Conservation (phyloP, 2,797 vertebrate genomes). For the Vultur gryphus region DNA sequence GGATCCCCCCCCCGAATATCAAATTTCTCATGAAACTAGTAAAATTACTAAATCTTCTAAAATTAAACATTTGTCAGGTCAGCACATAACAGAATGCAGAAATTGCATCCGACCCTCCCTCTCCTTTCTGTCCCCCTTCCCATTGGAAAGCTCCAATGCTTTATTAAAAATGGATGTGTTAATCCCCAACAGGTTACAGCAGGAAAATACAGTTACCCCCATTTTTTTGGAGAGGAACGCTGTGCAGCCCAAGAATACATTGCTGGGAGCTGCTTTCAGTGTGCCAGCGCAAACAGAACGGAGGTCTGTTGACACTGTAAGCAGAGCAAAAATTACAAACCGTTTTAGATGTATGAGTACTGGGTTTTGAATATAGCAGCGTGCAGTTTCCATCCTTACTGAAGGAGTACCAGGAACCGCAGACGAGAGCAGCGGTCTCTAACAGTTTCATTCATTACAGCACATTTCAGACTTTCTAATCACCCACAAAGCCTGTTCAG, state of each 20-base stretch:
- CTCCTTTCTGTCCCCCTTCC: not conserved
- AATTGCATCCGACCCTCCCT: fast-evolving
- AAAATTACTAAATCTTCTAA: not conserved
- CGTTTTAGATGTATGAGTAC: fast-evolving
- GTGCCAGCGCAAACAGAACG: not conserved
- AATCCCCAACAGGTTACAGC: not conserved
- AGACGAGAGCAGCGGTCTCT: fast-evolving
- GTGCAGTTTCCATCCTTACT: not conserved
- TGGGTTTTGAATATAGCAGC: fast-evolving
- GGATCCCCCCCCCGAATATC: not conserved
- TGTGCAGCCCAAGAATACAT: fast-evolving
- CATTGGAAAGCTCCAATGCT: fast-evolving
- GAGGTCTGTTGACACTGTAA: fast-evolving
- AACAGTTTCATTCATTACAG: not conserved
- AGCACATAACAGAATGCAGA: fast-evolving
- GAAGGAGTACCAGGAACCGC: not conserved
- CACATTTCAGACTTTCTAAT: not conserved
- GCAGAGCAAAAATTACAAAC: not conserved
- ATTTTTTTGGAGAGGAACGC: not conserved
- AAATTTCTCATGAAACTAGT: not conserved
- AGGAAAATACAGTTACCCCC: not conserved
- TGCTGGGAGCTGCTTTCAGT: fast-evolving
- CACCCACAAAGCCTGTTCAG: not conserved
- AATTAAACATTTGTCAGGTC: not conserved
- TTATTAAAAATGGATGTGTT: not conserved